A percentile compares a stretch with the other conserved stretches of the same genome.
Conservation (phyloP, 2,113 vertebrate species). For the Rhadina sibilatrix region DNA sequence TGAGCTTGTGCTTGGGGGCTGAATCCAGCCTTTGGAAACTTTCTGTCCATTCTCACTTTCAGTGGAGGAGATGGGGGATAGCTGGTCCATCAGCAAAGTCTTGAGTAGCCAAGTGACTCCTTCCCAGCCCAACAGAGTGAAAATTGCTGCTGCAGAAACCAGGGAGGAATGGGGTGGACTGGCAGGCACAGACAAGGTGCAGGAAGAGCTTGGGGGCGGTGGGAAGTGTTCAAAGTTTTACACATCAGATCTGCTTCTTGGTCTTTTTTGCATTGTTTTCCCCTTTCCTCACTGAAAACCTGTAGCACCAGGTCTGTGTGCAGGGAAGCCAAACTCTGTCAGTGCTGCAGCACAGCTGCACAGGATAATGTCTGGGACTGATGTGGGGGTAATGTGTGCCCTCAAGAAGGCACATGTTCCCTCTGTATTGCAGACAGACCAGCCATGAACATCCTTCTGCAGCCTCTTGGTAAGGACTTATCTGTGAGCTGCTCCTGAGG, state of each 20-base stretch:
- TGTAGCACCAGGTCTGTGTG: too few species aligned
- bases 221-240: neutral
- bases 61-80: neutral
- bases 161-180: too few species aligned
- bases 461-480: neutral
- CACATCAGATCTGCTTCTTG: neutral
- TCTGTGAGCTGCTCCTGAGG: neutral
- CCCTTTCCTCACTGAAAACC: neutral
- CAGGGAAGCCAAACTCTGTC: neutral
- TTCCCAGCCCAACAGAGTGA: neutral
- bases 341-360: neutral
- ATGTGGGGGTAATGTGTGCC: neutral
- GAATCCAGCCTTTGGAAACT: neutral
- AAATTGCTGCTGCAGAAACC: neutral
- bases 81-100: neutral
- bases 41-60: neutral
- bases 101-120: neutral
- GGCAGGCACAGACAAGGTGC: neutral
- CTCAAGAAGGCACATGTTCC: neutral
- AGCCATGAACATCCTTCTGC: neutral
- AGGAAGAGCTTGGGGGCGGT: neutral
- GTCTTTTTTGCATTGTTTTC: neutral
- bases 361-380: neutral
- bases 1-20: accelerated
- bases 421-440: neutral